Percentiles rank a stretch among this genome's conserved stretches.
Evolutionary conservation across 2,797 vertebrate genomes (phyloP).

Genomic region (Malurus splendens): DNA sequence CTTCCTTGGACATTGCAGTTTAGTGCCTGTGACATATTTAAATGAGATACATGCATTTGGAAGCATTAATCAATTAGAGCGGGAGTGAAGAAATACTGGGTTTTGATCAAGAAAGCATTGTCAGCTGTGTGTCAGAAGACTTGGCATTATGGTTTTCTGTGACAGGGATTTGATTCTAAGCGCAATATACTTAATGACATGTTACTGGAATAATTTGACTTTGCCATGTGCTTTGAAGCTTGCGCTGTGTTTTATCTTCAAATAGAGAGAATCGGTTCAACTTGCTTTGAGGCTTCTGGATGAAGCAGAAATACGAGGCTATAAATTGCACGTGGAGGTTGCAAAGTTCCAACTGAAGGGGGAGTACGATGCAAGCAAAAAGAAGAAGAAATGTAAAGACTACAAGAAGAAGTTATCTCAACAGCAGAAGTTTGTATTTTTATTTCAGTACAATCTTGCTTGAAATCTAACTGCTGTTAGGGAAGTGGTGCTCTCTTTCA

Average conservation of each 20-base stretch:
- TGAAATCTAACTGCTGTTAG: background rate
- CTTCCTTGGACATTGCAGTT: background rate
- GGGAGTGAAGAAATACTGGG: background rate
- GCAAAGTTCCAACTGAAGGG: slow-evolving; percentile 93
- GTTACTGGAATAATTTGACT: background rate
- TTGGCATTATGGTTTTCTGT: background rate
- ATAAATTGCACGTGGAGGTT: slow-evolving; percentile 88
- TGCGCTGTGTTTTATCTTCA: slow-evolving; percentile 30
- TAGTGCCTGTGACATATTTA: background rate
- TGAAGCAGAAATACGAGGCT: slow-evolving; percentile 89
- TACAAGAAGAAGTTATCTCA: slow-evolving; percentile 88
- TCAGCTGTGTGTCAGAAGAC: background rate
- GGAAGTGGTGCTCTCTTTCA: background rate
- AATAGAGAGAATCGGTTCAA: slow-evolving; percentile 86
- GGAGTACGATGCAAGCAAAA: slow-evolving; percentile 91
- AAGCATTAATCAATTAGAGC: background rate
- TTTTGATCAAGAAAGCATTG: background rate
- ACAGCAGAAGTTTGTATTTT: slow-evolving; percentile 87
- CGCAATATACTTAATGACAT: background rate
- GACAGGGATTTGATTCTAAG: background rate
- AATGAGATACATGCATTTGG: background rate
- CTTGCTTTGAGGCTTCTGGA: slow-evolving; percentile 88
- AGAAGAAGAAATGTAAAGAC: slow-evolving; percentile 94
- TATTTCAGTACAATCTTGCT: slow-evolving; percentile 15
- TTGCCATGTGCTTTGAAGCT: background rate